These are phyloP conservation scores for Conus ventricosus DNA, from an alignment of 1,140 invertebrate species.

Conservation along the genomic window DNA sequence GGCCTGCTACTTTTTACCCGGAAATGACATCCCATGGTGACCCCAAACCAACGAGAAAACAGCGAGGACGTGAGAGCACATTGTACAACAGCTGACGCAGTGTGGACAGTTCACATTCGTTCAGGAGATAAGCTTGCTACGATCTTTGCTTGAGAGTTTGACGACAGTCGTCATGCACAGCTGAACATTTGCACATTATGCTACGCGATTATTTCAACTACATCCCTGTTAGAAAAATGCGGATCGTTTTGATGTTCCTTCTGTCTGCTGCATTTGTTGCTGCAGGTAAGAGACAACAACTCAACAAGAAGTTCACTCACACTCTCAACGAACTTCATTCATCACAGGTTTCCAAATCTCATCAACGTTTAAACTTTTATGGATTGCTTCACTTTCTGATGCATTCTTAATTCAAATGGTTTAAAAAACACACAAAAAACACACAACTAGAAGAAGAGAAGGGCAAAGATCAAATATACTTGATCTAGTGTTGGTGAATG, in stretches of 20 bases:
- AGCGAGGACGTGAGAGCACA: not conserved
- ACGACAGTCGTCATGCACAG: conserved; percentile 1
- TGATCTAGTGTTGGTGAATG: too few species aligned
- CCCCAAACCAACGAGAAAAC: not conserved
- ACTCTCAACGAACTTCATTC: too few species aligned
- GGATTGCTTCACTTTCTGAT: too few species aligned
- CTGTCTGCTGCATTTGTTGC: conserved; percentile 3
- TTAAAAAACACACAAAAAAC: too few species aligned
- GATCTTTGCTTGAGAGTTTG: not conserved
- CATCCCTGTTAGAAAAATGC: conserved; percentile 31
- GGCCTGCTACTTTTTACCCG: not conserved
- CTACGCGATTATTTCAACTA: not conserved
- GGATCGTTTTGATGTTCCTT: not conserved
- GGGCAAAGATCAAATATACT: too few species aligned
- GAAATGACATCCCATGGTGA: conserved; percentile 6
- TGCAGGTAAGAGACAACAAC: conserved; percentile 16
- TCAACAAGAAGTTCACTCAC: too few species aligned
- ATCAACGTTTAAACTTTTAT: too few species aligned
- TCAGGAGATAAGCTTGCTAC: not conserved
- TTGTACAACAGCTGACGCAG: not conserved
- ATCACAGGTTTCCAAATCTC: too few species aligned
- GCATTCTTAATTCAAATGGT: too few species aligned
- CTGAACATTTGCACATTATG: not conserved
- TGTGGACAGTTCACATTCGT: not conserved
- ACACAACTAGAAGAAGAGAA: too few species aligned